Evolutionary conservation across 2,888 invertebrate species (phyloP), one percentile per base, ranked within the genome.

Genomic region (Lycia hirtaria): DNA sequence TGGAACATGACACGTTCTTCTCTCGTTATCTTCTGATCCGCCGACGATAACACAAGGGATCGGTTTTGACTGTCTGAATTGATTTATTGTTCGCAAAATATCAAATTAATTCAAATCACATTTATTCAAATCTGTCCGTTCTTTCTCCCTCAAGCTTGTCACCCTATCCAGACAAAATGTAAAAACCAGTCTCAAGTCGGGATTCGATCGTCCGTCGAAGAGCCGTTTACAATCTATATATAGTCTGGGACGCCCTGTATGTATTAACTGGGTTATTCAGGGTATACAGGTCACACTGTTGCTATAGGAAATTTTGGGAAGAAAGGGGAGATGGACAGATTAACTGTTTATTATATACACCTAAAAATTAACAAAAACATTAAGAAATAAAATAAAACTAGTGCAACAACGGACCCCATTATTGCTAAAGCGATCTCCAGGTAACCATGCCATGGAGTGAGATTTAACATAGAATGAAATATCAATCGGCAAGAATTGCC

Each of bases 151-250:
- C 7, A 14, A 40, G 9, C 14, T 40, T 20, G 38, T 22, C 7
- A 22, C 38, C 38, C 38, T 26, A 28, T 28, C 41, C 15, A 43
- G 41, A 43, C 30, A 17, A 44, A 28, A 26, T 49, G 37, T 32
- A 50, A 56, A 56, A 56, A 49, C 19, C 37, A 45, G 22, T 35
- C 47, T 33, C 32, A 28, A 47, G 47, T 28, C 47, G 37, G 54
- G 40, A 43, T 24, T 26, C 45, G 38, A 35, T 14, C 53, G 51
- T 14, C 38, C 22, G 26, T 4, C 26, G 47, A 12, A 35, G 28
- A 30, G 48, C 48, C 55, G 20, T 48, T 50, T 33, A 20, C 51
- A 10, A 20, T 33, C 47, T 57, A 57, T 47, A 57, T 57, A 22
- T 57, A 57, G 56, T 26, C 51, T 20, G 40, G 7, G 47, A 45